Percentiles rank a stretch among this genome's conserved stretches.
Conservation (phyloP, 2,113 vertebrate genomes). For the Tiliqua scincoides region DNA sequence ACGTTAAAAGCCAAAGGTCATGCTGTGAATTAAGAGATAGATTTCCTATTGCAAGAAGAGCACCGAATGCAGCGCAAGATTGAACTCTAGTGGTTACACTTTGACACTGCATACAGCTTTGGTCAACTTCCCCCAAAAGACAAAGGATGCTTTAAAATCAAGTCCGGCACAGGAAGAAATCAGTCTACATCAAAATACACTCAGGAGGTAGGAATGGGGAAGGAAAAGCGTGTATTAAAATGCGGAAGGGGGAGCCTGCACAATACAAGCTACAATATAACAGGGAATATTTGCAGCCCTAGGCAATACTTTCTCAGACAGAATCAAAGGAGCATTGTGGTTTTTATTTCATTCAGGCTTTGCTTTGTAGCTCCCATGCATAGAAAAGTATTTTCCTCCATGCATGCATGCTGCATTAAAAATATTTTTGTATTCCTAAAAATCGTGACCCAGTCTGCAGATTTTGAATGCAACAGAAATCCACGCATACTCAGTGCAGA, state of each 20-base stretch:
- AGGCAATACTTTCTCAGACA: background rate
- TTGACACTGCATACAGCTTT: slow-evolving; percentile 42
- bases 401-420: background rate
- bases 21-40: slow-evolving; percentile 15
- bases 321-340: rapidly evolving
- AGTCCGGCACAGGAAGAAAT: background rate
- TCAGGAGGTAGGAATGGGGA: background rate
- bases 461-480: background rate
- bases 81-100: slow-evolving; percentile 86
- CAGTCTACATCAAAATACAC: background rate
- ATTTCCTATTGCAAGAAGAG: background rate
- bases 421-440: background rate
- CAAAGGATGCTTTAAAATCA: background rate
- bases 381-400: background rate
- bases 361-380: background rate
- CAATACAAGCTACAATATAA: background rate
- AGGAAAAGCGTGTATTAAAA: background rate
- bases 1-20: slow-evolving; percentile 43
- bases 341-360: background rate
- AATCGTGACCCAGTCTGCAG: background rate
- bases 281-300: rapidly evolving
- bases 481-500: background rate
- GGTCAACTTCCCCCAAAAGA: background rate
- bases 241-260: background rate
- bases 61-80: slow-evolving; percentile 81